Percentiles rank a stretch among this genome's conserved stretches.
These are phyloP conservation scores for Eubasilissa regina DNA, from an alignment of 1,140 invertebrate genomes.

Conservation along the genomic window DNA sequence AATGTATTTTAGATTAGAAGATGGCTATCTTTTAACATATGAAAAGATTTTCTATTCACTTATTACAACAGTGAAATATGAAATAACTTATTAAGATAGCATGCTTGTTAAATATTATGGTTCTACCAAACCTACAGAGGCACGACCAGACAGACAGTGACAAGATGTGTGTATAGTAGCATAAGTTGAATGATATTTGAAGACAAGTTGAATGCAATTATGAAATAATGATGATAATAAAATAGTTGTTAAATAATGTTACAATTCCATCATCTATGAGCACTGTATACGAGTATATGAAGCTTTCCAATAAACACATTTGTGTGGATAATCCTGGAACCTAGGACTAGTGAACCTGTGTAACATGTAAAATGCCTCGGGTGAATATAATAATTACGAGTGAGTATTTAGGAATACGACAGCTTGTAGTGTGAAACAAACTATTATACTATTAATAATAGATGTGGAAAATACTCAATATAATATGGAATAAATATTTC, in stretches of 20 bases:
- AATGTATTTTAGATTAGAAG: too few relatives aligned
- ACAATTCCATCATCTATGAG: slow-evolving; percentile 24
- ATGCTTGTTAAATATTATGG: too few relatives aligned
- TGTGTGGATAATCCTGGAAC: not conserved
- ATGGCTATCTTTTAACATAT: too few relatives aligned
- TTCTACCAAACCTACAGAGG: too few relatives aligned
- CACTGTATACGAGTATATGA: slow-evolving; percentile 2
- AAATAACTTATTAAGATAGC: too few relatives aligned
- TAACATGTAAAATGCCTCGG: slow-evolving; percentile 20
- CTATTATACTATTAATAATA: slow-evolving; percentile 9
- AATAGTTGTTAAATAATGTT: slow-evolving; percentile 7
- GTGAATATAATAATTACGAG: slow-evolving; percentile 12
- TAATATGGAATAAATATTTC: slow-evolving; percentile 14
- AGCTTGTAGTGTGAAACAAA: not conserved
- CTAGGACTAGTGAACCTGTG: slow-evolving; percentile 18
- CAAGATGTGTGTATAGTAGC: too few relatives aligned
- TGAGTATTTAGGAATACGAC: not conserved
- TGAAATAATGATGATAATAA: too few relatives aligned
- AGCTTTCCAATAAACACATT: slow-evolving; percentile 26
- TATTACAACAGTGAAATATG: too few relatives aligned
- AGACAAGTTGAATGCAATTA: too few relatives aligned
- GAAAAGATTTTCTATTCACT: too few relatives aligned
- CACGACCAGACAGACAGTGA: too few relatives aligned
- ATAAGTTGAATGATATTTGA: too few relatives aligned
- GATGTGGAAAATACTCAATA: slow-evolving; percentile 18